Conservation (phyloP, 2,113 vertebrate species). For the Amazona vittata region DNA sequence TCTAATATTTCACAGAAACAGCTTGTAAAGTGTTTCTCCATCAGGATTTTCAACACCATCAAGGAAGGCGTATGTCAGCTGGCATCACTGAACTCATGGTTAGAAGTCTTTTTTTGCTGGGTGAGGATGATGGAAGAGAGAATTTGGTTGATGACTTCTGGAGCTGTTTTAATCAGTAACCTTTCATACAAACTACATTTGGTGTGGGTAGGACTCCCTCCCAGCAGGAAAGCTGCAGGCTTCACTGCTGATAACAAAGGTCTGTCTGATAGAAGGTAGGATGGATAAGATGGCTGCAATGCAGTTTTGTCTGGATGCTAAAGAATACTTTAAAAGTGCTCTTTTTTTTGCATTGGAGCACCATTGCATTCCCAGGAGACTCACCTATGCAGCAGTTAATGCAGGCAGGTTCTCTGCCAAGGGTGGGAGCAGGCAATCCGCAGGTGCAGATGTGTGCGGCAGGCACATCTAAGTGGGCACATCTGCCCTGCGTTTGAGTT, state of each 20-base stretch:
- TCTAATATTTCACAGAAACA: neutral
- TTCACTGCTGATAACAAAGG: neutral
- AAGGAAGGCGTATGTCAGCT: neutral
- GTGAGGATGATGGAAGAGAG: neutral
- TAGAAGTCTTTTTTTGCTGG: neutral
- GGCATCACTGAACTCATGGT: neutral
- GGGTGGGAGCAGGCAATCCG: neutral
- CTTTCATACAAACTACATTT: neutral
- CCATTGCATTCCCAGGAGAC: neutral
- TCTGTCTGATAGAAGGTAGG: neutral
- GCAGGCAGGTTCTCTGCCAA: neutral
- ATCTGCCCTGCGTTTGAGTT: neutral
- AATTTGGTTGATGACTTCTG: neutral
- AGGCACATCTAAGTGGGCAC: neutral
- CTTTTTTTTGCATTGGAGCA: neutral
- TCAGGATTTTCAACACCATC: neutral
- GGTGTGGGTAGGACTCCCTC: neutral
- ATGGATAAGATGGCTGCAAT: neutral
- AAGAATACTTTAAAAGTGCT: neutral
- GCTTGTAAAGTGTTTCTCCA: neutral
- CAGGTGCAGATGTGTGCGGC: neutral
- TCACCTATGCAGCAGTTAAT: neutral
- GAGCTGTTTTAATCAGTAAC: neutral
- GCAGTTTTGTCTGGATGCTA: neutral
- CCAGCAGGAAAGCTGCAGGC: neutral